Evolutionary conservation across 2,113 vertebrate genomes (phyloP).

Genomic region (Grammomys surdaster): DNA sequence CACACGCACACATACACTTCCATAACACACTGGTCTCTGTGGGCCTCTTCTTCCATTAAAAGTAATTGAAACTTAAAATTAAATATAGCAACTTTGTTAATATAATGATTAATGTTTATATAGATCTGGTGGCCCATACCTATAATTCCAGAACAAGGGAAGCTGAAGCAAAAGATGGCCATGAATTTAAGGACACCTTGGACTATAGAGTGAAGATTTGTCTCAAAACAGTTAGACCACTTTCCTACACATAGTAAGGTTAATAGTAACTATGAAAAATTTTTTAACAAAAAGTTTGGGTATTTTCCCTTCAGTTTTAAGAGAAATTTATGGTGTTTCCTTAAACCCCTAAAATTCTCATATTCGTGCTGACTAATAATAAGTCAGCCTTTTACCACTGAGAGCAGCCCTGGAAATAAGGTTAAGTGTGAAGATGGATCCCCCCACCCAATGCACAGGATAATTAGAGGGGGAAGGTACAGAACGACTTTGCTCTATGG

Average conservation of each 20-base stretch:
- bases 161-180: not conserved
- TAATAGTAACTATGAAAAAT: not conserved
- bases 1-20: not conserved
- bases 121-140: not conserved
- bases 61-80: conserved; percentile 33
- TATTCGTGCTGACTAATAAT: not conserved
- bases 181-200: not conserved
- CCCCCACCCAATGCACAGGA: not conserved
- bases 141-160: not conserved
- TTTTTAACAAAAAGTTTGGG: conserved; percentile 34
- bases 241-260: not conserved
- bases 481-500: not conserved
- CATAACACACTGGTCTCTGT: not conserved
- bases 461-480: not conserved
- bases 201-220: not conserved
- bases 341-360: not conserved
- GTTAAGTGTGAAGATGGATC: not conserved
- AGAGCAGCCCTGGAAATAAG: not conserved
- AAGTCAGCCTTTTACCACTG: not conserved
- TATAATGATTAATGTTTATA: conserved; percentile 11
- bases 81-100: not conserved
- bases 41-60: not conserved
- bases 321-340: not conserved
- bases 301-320: conserved; percentile 42
- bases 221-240: not conserved